Evolutionary conservation across 2,888 invertebrate genomes (phyloP).

Genomic region (Chaitophorus viminalis): DNA sequence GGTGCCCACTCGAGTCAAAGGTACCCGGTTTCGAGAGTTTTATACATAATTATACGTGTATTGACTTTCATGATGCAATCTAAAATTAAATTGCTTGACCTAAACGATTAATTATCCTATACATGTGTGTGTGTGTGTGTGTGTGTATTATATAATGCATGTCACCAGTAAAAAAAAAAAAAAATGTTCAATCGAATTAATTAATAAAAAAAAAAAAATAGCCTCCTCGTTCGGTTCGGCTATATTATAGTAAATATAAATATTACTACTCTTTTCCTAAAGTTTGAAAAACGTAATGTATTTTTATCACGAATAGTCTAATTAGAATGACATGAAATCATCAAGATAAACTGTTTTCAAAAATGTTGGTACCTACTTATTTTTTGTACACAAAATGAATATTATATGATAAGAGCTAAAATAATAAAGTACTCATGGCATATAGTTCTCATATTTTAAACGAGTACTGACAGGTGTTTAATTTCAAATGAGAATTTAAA

Average conservation of each 20-base stretch:
- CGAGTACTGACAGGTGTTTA: background rate
- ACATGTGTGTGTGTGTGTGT: no score
- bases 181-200: background rate
- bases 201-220: constrained; percentile 22
- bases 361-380: background rate
- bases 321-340: constrained; percentile 1
- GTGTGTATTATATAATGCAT: background rate
- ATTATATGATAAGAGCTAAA: background rate
- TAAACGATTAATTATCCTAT: constrained; percentile 49
- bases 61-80: constrained; percentile 49
- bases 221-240: background rate
- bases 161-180: background rate
- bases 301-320: background rate
- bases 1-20: constrained; percentile 29
- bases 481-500: background rate
- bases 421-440: background rate
- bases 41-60: constrained; percentile 33
- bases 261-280: background rate
- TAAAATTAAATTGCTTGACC: constrained; percentile 50
- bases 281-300: background rate
- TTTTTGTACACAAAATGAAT: background rate
- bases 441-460: background rate
- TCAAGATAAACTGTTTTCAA: background rate
- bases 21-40: constrained; percentile 26
- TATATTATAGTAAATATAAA: no score